These are phyloP conservation scores for Dendroctonus ponderosae DNA, from an alignment of 1,140 invertebrate species.

Conservation along the genomic window DNA sequence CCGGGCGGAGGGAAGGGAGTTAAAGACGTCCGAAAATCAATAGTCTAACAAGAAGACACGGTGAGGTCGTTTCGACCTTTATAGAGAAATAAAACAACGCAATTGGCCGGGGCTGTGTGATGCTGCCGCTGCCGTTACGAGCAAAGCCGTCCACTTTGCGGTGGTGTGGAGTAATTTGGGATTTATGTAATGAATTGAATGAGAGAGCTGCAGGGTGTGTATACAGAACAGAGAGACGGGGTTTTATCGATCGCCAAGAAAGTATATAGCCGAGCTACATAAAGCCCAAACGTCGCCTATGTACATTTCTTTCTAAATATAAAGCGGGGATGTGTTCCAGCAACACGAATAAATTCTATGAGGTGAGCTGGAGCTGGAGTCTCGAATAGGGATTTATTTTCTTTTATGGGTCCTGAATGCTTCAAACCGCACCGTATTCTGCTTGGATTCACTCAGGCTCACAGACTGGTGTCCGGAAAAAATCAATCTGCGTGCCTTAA, in stretches of 20 bases:
- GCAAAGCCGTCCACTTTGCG: conserved; percentile 33
- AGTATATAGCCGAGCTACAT: conserved; percentile 30
- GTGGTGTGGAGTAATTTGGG: conserved; percentile 37
- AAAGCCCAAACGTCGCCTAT: conserved; percentile 33
- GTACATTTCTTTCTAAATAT: conserved; percentile 33
- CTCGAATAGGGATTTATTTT: too few species aligned
- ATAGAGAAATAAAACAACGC: conserved; percentile 32
- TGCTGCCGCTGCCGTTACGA: conserved; percentile 23
- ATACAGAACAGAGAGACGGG: conserved; percentile 28
- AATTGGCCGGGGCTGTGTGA: conserved; percentile 26
- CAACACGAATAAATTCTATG: neutral
- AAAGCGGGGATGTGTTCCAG: conserved; percentile 22
- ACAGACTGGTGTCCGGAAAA: too few species aligned
- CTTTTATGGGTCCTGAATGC: too few species aligned
- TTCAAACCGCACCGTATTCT: too few species aligned
- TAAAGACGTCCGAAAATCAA: conserved; percentile 24
- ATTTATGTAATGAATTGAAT: conserved; percentile 37
- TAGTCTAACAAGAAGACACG: conserved; percentile 29
- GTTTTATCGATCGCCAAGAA: conserved; percentile 29
- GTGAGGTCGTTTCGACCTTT: conserved; percentile 27
- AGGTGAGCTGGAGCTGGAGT: neutral
- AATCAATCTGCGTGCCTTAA: too few species aligned
- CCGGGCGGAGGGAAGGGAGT: neutral
- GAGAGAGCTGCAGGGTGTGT: conserved; percentile 36
- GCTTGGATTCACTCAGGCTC: too few species aligned